phyloP scores from a whole-genome alignment of 2,797 vertebrate species.

The Falco berigora region DNA sequence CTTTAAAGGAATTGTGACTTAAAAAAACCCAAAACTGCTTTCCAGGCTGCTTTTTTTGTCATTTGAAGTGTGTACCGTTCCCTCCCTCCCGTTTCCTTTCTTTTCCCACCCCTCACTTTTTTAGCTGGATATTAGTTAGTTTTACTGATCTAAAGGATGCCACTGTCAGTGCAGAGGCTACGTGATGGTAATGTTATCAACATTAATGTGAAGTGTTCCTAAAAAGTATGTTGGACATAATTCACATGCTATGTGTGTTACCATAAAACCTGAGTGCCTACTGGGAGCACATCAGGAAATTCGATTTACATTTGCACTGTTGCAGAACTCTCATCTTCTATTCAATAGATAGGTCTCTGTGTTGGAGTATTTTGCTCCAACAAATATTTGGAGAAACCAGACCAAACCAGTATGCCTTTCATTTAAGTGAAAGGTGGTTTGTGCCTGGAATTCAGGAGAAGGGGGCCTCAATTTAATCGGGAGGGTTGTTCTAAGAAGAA shows the following conservation, averaged over 20 bases:
- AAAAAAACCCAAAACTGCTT: background rate
- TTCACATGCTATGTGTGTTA: background rate
- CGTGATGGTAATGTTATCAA: background rate
- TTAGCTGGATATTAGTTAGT: background rate
- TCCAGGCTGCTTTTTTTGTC: background rate
- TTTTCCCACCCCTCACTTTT: background rate
- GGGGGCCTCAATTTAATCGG: background rate
- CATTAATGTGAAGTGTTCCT: background rate
- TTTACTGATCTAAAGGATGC: background rate
- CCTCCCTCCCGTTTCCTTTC: background rate
- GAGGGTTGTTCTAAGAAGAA: background rate
- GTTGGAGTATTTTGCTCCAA: too few relatives aligned
- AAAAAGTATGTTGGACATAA: background rate
- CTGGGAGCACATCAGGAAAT: background rate
- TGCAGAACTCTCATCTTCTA: background rate
- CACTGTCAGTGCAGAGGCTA: background rate
- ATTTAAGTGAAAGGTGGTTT: background rate
- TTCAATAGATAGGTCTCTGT: background rate
- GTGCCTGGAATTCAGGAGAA: background rate
- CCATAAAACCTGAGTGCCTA: background rate
- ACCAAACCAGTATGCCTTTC: background rate
- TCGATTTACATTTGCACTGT: background rate
- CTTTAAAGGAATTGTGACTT: background rate
- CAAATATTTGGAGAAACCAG: background rate
- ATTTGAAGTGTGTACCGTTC: background rate